Evolutionary conservation across 1,140 invertebrate genomes (phyloP), one percentile per base, ranked within the genome.

Genomic region (Panonychus citri): DNA sequence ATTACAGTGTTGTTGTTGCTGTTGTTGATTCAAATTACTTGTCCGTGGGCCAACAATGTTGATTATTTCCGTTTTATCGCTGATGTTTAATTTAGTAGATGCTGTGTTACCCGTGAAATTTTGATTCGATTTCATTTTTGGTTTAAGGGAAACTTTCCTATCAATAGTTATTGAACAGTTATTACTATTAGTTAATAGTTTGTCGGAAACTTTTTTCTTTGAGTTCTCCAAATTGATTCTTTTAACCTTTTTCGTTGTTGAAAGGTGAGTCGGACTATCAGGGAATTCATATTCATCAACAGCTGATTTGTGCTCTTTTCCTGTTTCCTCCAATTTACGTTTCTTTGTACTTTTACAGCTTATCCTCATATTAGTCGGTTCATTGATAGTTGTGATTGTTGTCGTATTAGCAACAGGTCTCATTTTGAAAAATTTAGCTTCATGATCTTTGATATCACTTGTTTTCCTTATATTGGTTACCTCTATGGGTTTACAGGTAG

Each of bases 251-350:
- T 55, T 55, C 13, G 21, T 13, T n/a, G n/a, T n/a, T 24, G 54
- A 46, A 17, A 17, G 21, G 5, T 15, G 37, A 55, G 39, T 55
- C 17, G 55, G 46, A 56, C 55, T 56, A 39, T 56, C 55, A 34
- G 43, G 55, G 37, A 56, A 56, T 25, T 56, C 55, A 30, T 56
- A 57, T 48, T 55, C 51, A 57, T 57, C 53, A 42, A 30, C 19
- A n/a, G 24, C 30, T 17, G n/a, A 17, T 55, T 54, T 74, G 15
- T 46, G 30, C 17, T 43, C 40, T 19, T 49, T 53, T n/a, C n/a
- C n/a, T 19, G 27, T 26, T 15, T 43, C 54, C 26, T 55, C 40
- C 15, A 46, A 21, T 43, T 28, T 43, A 19, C 40, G 24, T 25
- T 55, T 55, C 15, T 55, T 55, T 3, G 12, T 26, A 7, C 30